A percentile compares a stretch with the other conserved stretches of the same genome.
These are phyloP conservation scores for Tetragonula clypearis DNA, from an alignment of 1,140 invertebrate species.

Conservation along the genomic window DNA sequence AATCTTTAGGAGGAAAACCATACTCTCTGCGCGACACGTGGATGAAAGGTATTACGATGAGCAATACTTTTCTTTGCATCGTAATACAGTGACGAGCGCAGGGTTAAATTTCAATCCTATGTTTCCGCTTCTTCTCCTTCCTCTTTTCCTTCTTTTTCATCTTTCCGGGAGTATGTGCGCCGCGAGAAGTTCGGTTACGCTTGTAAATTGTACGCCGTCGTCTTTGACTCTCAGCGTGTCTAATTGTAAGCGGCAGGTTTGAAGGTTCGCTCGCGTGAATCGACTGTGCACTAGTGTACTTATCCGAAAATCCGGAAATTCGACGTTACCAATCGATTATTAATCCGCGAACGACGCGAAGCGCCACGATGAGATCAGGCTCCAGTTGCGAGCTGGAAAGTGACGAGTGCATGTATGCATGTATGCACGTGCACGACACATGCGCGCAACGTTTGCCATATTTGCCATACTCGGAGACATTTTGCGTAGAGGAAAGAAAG, in stretches of 20 bases:
- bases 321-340: background rate
- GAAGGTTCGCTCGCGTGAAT: background rate
- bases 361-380: background rate
- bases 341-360: background rate
- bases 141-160: background rate
- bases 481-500: background rate
- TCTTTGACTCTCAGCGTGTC: background rate
- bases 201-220: slow-evolving; percentile 40
- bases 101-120: background rate
- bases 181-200: slow-evolving; percentile 26
- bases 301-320: background rate
- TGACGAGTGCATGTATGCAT: background rate
- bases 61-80: background rate
- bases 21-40: background rate
- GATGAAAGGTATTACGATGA: background rate
- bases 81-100: slow-evolving; percentile 26
- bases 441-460: slow-evolving; percentile 32
- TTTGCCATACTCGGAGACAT: slow-evolving; percentile 47
- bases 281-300: slow-evolving; percentile 1
- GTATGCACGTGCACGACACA: background rate
- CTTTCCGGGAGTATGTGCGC: background rate
- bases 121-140: background rate
- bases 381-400: background rate
- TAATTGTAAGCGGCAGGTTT: background rate
- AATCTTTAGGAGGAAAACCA: background rate